phyloP scores from a whole-genome alignment of 1,140 invertebrate species.

The Hylaeus anthracinus region DNA sequence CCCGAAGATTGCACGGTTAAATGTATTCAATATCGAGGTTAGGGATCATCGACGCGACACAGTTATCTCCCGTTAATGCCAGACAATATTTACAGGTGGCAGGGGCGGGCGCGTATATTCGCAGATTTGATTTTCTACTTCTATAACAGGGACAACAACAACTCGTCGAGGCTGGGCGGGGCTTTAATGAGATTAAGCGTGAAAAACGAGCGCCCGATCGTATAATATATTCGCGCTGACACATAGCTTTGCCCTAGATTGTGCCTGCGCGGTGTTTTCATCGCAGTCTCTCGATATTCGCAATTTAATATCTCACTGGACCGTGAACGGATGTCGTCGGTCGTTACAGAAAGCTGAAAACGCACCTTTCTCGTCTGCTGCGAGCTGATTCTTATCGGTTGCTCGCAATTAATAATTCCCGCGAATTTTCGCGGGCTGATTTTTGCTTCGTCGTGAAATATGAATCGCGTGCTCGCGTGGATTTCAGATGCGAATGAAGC shows the following conservation, averaged over 20 bases:
- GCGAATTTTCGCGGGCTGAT: neutral
- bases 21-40: neutral
- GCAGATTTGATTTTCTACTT: slow-evolving; percentile 55
- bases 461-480: too few relatives aligned
- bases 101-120: slow-evolving; percentile 42
- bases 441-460: too few relatives aligned
- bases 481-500: too few relatives aligned
- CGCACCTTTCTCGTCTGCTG: neutral
- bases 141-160: slow-evolving; percentile 45
- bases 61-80: slow-evolving; percentile 46
- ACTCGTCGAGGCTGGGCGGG: slow-evolving; percentile 13
- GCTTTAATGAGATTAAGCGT: slow-evolving; percentile 60
- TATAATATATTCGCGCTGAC: slow-evolving; percentile 39
- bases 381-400: neutral
- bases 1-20: neutral
- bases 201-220: slow-evolving; percentile 49
- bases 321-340: slow-evolving; percentile 31
- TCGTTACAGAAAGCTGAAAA: neutral
- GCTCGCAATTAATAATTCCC: neutral
- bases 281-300: slow-evolving; percentile 22
- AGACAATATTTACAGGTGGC: slow-evolving; percentile 42
- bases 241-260: slow-evolving; percentile 1
- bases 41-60: slow-evolving; percentile 53
- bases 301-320: slow-evolving; percentile 50
- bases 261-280: slow-evolving; percentile 6